These are phyloP conservation scores for Chionodraco myersi DNA, from an alignment of 2,113 vertebrate genomes.

Conservation along the genomic window DNA sequence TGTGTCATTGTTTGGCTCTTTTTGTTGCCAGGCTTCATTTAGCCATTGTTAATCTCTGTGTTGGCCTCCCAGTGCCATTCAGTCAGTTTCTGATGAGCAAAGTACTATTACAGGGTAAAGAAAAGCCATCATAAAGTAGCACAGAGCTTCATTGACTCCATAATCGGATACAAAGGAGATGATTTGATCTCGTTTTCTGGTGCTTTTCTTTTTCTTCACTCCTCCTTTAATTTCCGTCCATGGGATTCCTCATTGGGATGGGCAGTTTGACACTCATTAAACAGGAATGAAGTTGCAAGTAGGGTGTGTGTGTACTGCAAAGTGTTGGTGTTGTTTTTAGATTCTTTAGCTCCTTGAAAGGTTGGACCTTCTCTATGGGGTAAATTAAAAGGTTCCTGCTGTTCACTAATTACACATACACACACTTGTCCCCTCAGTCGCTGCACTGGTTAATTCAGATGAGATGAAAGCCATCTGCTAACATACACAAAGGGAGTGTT, in stretches of 20 bases:
- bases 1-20: conserved; percentile 51
- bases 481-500: conserved; percentile 70
- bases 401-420: conserved; percentile 45
- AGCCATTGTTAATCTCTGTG: conserved; percentile 65
- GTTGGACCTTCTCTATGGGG: neutral
- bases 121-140: conserved; percentile 31
- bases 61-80: conserved; percentile 61
- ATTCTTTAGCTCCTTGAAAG: conserved; percentile 4
- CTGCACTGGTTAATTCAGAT: conserved; percentile 71
- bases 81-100: conserved; percentile 52
- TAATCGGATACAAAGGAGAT: conserved; percentile 18
- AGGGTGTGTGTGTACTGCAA: conserved; percentile 25
- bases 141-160: conserved; percentile 21
- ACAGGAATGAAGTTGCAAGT: conserved; percentile 55
- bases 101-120: conserved; percentile 38
- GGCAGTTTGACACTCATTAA: conserved; percentile 55
- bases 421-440: conserved; percentile 40
- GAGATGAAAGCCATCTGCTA: conserved; percentile 82
- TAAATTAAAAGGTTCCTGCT: conserved; percentile 30
- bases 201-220: neutral
- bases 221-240: conserved; percentile 44
- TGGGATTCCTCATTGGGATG: conserved; percentile 53
- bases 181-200: neutral
- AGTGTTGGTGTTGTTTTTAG: conserved; percentile 12
- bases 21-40: conserved; percentile 69